These are phyloP conservation scores for Galemys pyrenaicus DNA, from an alignment of 2,113 vertebrate species.

Conservation along the genomic window DNA sequence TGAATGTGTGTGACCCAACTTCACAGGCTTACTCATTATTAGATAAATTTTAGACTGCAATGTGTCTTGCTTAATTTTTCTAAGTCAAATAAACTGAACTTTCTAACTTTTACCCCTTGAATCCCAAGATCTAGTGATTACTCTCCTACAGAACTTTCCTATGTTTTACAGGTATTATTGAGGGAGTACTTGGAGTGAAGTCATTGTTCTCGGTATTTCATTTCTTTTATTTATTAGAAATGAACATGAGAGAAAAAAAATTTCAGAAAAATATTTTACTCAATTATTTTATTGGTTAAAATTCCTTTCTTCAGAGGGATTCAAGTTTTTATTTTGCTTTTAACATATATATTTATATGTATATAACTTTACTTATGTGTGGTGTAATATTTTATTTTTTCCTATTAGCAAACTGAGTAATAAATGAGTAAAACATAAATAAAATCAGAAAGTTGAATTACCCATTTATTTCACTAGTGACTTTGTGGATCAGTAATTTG, in stretches of 20 bases:
- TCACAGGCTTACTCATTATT: not conserved
- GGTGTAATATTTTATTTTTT: not conserved
- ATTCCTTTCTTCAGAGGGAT: not conserved
- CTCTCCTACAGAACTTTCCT: not conserved
- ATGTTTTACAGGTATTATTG: not conserved
- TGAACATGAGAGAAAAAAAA: conserved; percentile 26
- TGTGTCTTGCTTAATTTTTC: conserved; percentile 12
- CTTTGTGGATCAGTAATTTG: not conserved
- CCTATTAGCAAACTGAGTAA: too few relatives aligned
- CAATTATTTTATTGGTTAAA: not conserved
- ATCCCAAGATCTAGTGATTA: not conserved
- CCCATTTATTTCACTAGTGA: not conserved
- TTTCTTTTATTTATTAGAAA: not conserved
- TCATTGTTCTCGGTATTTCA: not conserved
- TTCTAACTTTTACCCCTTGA: not conserved
- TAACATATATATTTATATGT: not conserved
- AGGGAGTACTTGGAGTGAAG: not conserved
- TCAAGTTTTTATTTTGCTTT: not conserved
- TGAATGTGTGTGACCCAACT: not conserved
- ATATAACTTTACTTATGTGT: not conserved
- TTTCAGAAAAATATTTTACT: not conserved
- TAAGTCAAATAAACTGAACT: not conserved
- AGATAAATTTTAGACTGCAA: conserved; percentile 7
- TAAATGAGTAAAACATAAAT: too few relatives aligned
- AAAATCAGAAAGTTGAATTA: not conserved